Conservation (phyloP, 2,113 vertebrate genomes). For the Psilopsiagon aurifrons region DNA sequence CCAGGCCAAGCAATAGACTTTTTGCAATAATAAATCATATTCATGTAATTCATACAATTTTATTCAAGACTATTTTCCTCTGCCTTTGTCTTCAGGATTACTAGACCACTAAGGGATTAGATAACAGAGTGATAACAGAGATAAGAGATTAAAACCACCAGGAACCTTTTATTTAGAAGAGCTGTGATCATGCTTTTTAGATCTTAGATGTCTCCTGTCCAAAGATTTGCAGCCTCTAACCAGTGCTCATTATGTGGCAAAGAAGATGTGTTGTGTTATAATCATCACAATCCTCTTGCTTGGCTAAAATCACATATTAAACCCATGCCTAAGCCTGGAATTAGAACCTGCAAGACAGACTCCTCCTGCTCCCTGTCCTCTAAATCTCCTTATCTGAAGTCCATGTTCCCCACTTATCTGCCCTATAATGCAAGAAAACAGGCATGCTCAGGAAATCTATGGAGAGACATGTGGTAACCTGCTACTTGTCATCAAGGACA, state of each 20-base stretch:
- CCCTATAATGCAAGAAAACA: not conserved
- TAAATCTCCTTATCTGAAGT: not conserved
- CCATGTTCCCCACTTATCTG: not conserved
- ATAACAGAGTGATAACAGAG: not conserved
- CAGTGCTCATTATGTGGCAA: not conserved
- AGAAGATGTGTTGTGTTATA: not conserved
- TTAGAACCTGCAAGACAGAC: not conserved
- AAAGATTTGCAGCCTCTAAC: not conserved
- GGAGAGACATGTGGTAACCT: not conserved
- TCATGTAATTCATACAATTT: not conserved
- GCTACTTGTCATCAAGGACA: not conserved
- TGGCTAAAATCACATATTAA: not conserved
- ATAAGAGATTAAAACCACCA: not conserved
- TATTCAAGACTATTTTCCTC: not conserved
- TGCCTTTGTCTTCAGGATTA: constrained; percentile 13
- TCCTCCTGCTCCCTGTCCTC: not conserved
- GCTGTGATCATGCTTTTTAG: not conserved
- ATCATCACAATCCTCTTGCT: not conserved
- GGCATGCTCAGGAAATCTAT: not conserved
- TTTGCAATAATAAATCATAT: not conserved
- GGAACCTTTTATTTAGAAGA: not conserved
- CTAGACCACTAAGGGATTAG: not conserved
- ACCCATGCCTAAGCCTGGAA: not conserved
- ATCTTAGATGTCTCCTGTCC: not conserved
- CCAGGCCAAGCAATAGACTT: not conserved